Evolutionary conservation across 2,888 invertebrate species (phyloP), one percentile per base, ranked within the genome.

Genomic region (Drosophila ustulata): DNA sequence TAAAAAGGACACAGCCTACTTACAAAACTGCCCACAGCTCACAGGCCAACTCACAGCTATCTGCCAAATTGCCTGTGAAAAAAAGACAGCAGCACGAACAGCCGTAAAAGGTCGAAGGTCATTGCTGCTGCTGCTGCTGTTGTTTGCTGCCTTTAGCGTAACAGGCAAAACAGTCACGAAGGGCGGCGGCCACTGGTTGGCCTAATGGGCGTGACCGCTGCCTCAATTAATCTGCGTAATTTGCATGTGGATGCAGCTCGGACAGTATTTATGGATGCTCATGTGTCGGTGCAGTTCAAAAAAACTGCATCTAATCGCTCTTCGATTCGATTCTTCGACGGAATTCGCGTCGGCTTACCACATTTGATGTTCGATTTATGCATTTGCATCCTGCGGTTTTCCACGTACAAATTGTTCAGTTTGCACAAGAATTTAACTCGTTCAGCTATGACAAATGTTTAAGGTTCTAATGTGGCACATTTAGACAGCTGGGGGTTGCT

Each of bases 41-140:
- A 64, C 67, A 67, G 18, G 18, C 18, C 66, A 67, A 65, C 56
- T 70, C 49, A 34, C 71, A 52, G 46, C 43, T 9, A 18, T 50
- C 32, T 37, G 51, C 61, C 56, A 73, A 84, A 81, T 82, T 59
- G 79, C 66, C 73, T 85, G 88, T 76, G 88, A 82, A 78, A 77
- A 77, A 70, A 64, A 69, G 46, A 39, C 37, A 46, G 25, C 47
- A 61, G 34, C 43, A 51, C 58, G 61, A 51, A 68, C 61, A 63
- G 62, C 46, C 37, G 28, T 75, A 84, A 77, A 66, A 86, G 80
- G 71, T 75, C 65, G 88, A 90, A 90, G 89, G 89, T 90, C 90
- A 80, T 58, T 53, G 63, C 67, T 55, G 73, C 11, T 8, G 32
- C 3, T 6, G 32, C 32, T 5, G 4, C n/a, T 37, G 37, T 37